Evolutionary conservation across 2,888 invertebrate species (phyloP), one percentile per base, ranked within the genome.

Genomic region (Cabera pusaria): DNA sequence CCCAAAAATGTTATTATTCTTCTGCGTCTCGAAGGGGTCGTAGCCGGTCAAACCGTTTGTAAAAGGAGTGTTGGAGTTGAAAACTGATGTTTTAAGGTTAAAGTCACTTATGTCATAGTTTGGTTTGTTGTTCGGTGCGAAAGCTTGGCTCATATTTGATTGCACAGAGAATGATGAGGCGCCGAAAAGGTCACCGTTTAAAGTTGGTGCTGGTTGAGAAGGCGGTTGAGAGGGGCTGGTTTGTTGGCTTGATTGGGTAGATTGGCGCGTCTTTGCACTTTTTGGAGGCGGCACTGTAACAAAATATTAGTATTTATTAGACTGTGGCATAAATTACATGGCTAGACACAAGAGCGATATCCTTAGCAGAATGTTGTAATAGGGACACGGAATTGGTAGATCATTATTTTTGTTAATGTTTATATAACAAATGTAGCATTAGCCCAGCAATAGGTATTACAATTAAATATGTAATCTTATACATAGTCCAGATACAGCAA

Each of bases 11-110:
- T 81, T 87, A 1, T 76, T 76, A 16, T 65, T 56, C 61, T 94
- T 94, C 22, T 93, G 94, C 90, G 96, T 96, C 55, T 96, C 96
- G 69, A 96, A 97, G 0, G 96, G 96, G 80, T 97, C 96, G 53
- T 91, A 90, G 0, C 88, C 85, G 9, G 76, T 80, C 29, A 90
- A 54, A 0, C 84, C 87, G 43, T 88, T 86, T 1, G 85, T 83
- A 55, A 85, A 83, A 0, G 84, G 72, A 1, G 73, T 72, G 26
- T 62, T 70, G 6, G 72, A 66, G 56, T 81, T 86, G 41, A 88
- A 88, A 5, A 89, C 88, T 18, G 89, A 86, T 2, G 83, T 85
- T 56, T 78, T 79, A 0, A 87, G 66, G 42, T 80, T 87, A 42
- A 88, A 88, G 46, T 90, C 90, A 42, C 70, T 72, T 5, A 88